Conservation (phyloP, 2,113 vertebrate genomes). For the Hoplias malabaricus region DNA sequence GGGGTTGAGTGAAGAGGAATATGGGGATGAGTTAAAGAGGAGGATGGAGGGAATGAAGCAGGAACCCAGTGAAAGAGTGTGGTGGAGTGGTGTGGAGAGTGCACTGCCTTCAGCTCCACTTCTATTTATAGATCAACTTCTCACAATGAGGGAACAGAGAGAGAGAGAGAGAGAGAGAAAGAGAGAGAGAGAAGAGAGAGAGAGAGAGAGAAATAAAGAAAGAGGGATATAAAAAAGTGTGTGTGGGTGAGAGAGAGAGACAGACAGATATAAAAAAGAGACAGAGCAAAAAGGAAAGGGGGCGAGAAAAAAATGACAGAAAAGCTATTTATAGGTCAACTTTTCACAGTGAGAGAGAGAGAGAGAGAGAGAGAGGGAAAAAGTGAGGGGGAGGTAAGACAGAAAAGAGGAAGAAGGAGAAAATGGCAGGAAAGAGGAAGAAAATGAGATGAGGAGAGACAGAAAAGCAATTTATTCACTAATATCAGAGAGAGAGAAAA, state of each 20-base stretch:
- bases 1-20: constrained; percentile 4
- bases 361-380: too few species aligned
- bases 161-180: constrained; percentile 15
- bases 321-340: too few species aligned
- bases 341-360: too few species aligned
- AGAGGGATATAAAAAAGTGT: too few species aligned
- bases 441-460: too few species aligned
- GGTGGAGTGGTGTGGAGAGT: constrained; percentile 48
- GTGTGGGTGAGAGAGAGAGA: not conserved
- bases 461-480: too few species aligned
- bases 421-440: too few species aligned
- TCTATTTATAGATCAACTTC: constrained; percentile 72
- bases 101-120: constrained; percentile 70
- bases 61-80: constrained; percentile 42
- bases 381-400: too few species aligned
- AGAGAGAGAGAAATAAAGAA: not conserved
- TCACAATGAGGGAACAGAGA: constrained; percentile 43
- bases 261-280: too few species aligned
- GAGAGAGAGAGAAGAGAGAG: not conserved
- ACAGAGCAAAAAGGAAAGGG: too few species aligned
- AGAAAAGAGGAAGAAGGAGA: too few species aligned
- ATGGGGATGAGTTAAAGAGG: not conserved
- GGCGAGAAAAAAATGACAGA: constrained; percentile 10
- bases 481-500: too few species aligned
- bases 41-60: not conserved